Percentiles rank a stretch among this genome's conserved stretches.
These are phyloP conservation scores for Oryzaephilus surinamensis DNA, from an alignment of 1,140 invertebrate species.

Conservation along the genomic window DNA sequence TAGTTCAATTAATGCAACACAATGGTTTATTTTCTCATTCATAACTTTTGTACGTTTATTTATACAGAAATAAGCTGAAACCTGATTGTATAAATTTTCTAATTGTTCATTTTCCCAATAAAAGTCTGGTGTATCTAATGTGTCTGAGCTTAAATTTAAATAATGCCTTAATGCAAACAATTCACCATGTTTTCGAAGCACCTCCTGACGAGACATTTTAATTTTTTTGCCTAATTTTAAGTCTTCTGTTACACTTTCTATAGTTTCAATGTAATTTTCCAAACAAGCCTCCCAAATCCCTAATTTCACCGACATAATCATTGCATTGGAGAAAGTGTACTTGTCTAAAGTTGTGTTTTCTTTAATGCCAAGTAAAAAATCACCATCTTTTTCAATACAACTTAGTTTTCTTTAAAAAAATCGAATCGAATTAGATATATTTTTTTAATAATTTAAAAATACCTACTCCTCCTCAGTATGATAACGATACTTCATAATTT, in stretches of 20 bases:
- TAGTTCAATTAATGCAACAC: slow-evolving; percentile 80
- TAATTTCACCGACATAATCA: slow-evolving; percentile 84
- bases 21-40: slow-evolving; percentile 91
- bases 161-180: slow-evolving; percentile 79
- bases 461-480: slow-evolving; percentile 13
- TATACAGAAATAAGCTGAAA: slow-evolving; percentile 75
- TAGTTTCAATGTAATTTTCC: slow-evolving; percentile 70
- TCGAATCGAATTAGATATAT: neutral
- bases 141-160: slow-evolving; percentile 86
- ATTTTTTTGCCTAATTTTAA: slow-evolving; percentile 61
- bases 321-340: slow-evolving; percentile 80
- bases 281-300: slow-evolving; percentile 84
- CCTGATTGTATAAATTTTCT: slow-evolving; percentile 71
- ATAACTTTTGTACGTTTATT: slow-evolving; percentile 81
- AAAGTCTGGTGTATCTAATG: slow-evolving; percentile 91
- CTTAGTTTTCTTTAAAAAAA: no score
- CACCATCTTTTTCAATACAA: slow-evolving; percentile 24
- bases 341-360: slow-evolving; percentile 48
- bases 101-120: slow-evolving; percentile 91
- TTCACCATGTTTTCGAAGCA: slow-evolving; percentile 84
- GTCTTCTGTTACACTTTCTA: slow-evolving; percentile 71
- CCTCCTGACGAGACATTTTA: slow-evolving; percentile 54
- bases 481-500: slow-evolving; percentile 64
- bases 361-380: slow-evolving; percentile 32
- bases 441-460: neutral